A percentile compares a stretch with the other conserved stretches of the same genome.
Evolutionary conservation across 1,140 invertebrate species (phyloP).

Genomic region (Atopsyche davidsoni): DNA sequence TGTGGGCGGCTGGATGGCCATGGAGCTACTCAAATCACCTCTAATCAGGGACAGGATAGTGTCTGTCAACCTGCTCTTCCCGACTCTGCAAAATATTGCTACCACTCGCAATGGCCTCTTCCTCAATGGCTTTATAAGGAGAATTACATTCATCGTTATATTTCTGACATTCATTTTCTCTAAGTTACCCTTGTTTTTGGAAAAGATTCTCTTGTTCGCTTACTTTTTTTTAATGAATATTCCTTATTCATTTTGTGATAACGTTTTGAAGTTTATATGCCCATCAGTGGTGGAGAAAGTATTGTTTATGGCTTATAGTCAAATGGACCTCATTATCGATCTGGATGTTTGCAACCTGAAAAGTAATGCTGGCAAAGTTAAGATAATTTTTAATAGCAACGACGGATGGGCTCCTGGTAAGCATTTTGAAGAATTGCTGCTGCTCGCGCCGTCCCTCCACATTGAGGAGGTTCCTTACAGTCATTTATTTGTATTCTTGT

Average conservation of each 20-base stretch:
- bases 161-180: no score
- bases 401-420: constrained; percentile 71
- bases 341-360: constrained; percentile 47
- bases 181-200: no score
- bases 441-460: constrained; percentile 55
- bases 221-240: no score
- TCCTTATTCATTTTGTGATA: constrained; percentile 38
- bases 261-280: constrained; percentile 49
- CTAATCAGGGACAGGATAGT: constrained; percentile 44
- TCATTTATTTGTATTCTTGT: constrained; percentile 71
- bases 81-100: constrained; percentile 74
- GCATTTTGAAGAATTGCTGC: constrained; percentile 58
- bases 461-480: constrained; percentile 58
- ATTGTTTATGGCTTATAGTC: constrained; percentile 56
- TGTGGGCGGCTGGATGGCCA: constrained; percentile 71
- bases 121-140: constrained; percentile 49
- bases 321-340: constrained; percentile 56
- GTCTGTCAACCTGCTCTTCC: constrained; percentile 70
- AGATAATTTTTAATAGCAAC: constrained; percentile 67
- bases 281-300: constrained; percentile 49
- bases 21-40: constrained; percentile 63
- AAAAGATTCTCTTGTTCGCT: constrained; percentile 37
- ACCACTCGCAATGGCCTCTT: constrained; percentile 64
- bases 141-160: no score
- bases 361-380: constrained; percentile 54